These are phyloP conservation scores for Leptinotarsa peninsularis DNA, from an alignment of 2,888 invertebrate genomes.

Conservation along the genomic window DNA sequence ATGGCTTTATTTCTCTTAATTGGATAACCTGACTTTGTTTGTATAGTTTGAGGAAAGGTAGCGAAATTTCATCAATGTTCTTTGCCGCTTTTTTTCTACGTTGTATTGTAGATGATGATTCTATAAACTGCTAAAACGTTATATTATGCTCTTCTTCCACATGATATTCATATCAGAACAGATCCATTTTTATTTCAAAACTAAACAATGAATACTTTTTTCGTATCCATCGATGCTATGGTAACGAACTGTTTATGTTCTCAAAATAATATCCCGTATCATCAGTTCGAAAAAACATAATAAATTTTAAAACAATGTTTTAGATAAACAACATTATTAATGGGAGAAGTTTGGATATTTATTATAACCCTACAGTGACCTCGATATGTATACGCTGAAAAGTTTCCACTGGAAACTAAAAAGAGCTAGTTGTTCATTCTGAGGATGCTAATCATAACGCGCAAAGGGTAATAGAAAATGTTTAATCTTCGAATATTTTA, in stretches of 20 bases:
- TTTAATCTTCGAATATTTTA: no score
- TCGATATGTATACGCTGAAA: constrained; percentile 1
- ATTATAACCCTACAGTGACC: constrained; percentile 14
- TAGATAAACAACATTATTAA: constrained; percentile 18
- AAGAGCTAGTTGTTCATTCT: no score
- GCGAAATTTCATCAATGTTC: no score
- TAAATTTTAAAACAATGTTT: constrained; percentile 16
- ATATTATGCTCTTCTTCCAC: not conserved
- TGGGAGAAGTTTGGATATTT: constrained; percentile 9
- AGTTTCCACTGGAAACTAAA: not conserved
- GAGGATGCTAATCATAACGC: no score
- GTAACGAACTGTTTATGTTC: constrained; percentile 12
- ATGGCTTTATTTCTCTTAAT: no score
- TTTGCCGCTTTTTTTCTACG: no score
- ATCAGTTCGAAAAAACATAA: constrained; percentile 11
- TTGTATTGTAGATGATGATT: no score
- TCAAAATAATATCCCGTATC: constrained; percentile 14
- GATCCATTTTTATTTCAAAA: not conserved
- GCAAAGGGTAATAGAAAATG: no score
- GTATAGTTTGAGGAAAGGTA: no score
- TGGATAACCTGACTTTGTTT: no score
- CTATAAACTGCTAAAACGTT: no score
- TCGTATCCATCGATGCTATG: not conserved
- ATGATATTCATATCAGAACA: not conserved
- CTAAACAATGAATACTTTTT: not conserved